Conservation (phyloP, 2,888 invertebrate genomes). For the Cheilosia scutellata region DNA sequence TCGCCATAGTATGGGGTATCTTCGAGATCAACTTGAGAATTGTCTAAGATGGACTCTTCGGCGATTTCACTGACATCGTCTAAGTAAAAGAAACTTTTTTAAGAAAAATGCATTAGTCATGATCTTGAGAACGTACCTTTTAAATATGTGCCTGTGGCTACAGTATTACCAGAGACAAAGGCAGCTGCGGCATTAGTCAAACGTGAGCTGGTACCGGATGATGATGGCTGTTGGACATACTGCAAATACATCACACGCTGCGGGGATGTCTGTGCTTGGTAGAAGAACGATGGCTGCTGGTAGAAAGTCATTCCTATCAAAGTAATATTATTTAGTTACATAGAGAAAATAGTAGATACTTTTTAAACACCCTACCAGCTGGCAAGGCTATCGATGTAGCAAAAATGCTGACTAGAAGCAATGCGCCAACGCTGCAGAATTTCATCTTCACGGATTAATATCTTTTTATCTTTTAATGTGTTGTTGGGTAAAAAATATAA, state of each 20-base stretch:
- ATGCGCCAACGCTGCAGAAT: slow-evolving; percentile 27
- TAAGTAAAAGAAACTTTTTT: background rate
- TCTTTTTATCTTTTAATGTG: slow-evolving; percentile 26
- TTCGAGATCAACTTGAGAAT: slow-evolving; percentile 78
- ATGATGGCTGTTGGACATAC: slow-evolving; percentile 80
- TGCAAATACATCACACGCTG: slow-evolving; percentile 83
- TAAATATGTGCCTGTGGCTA: slow-evolving; percentile 83
- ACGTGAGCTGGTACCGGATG: slow-evolving; percentile 80
- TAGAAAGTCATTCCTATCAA: slow-evolving; percentile 77
- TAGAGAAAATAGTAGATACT: background rate
- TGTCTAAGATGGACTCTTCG: slow-evolving; percentile 79
- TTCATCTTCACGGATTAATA: slow-evolving; percentile 43
- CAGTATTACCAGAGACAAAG: slow-evolving; percentile 83
- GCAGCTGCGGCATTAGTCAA: slow-evolving; percentile 80
- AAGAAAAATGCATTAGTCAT: background rate
- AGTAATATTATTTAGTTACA: background rate
- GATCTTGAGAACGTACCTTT: slow-evolving; percentile 79
- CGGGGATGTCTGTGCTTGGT: slow-evolving; percentile 79
- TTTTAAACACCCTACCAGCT: slow-evolving; percentile 45
- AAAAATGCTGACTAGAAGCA: slow-evolving; percentile 60
- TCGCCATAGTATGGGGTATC: slow-evolving; percentile 43
- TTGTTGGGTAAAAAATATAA: background rate
- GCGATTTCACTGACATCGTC: slow-evolving; percentile 76
- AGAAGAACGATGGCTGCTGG: slow-evolving; percentile 80
- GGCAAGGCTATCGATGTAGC: slow-evolving; percentile 56